These are phyloP conservation scores for Agrochola macilenta DNA, from an alignment of 2,888 invertebrate species.

Conservation along the genomic window DNA sequence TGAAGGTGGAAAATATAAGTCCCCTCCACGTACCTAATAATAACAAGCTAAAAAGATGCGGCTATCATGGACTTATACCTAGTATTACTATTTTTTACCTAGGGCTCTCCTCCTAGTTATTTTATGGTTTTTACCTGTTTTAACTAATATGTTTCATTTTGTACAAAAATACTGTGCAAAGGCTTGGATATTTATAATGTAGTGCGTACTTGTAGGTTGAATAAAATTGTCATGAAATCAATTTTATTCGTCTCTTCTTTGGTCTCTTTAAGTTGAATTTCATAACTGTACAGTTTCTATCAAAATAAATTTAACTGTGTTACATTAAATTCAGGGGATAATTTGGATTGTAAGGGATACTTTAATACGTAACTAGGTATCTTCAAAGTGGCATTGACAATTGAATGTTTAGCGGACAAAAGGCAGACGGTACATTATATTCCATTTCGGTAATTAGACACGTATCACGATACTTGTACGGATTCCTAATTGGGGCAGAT, in stretches of 20 bases:
- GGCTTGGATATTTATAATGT: not conserved
- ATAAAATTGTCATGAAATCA: not conserved
- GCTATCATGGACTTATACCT: constrained; percentile 15
- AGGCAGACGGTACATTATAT: constrained; percentile 51
- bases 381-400: constrained; percentile 36
- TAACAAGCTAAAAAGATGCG: constrained; percentile 39
- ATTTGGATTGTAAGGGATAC: constrained; percentile 23
- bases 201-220: not conserved
- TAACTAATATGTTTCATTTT: too few species aligned
- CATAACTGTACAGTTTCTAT: not conserved
- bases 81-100: constrained; percentile 6
- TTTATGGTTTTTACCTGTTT: not conserved
- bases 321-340: constrained; percentile 11
- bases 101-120: not conserved
- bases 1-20: constrained; percentile 41
- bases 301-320: constrained; percentile 12
- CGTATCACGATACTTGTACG: constrained; percentile 68
- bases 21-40: constrained; percentile 21
- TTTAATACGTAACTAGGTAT: constrained; percentile 27
- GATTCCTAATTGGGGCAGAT: constrained; percentile 72
- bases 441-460: constrained; percentile 67
- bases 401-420: constrained; percentile 41
- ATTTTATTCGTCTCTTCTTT: not conserved
- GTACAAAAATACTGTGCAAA: not conserved
- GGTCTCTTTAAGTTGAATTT: not conserved